phyloP scores from a whole-genome alignment of 2,888 invertebrate species.

The Drosophila paramelanica region DNA sequence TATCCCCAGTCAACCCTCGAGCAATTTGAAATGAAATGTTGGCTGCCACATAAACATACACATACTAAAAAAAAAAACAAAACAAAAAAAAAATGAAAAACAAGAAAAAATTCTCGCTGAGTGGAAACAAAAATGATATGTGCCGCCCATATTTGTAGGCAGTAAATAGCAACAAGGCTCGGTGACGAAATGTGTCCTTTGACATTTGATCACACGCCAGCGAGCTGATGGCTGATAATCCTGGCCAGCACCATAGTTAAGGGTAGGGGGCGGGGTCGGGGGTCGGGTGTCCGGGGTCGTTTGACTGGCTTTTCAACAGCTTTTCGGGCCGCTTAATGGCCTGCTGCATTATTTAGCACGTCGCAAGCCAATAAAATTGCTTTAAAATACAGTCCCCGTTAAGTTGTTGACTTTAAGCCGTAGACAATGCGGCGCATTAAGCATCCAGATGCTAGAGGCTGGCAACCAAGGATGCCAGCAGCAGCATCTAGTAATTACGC shows the following conservation, averaged over 20 bases:
- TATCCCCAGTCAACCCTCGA: slow-evolving; percentile 27
- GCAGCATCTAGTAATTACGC: slow-evolving; percentile 53
- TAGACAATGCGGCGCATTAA: slow-evolving; percentile 65
- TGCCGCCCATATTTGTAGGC: slow-evolving; percentile 62
- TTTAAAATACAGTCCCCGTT: slow-evolving; percentile 65
- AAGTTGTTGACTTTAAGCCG: slow-evolving; percentile 67
- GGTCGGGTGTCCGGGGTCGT: slow-evolving; percentile 18
- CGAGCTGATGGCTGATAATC: slow-evolving; percentile 41
- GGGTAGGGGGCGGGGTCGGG: neutral
- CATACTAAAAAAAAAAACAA: slow-evolving; percentile 20
- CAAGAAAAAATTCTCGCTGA: neutral
- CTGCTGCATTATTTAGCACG: slow-evolving; percentile 72
- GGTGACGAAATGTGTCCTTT: slow-evolving; percentile 79
- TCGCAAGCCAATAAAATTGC: slow-evolving; percentile 65
- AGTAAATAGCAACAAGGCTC: slow-evolving; percentile 73
- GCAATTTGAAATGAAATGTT: slow-evolving; percentile 80
- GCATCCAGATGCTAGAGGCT: slow-evolving; percentile 20
- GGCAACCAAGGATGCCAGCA: slow-evolving; percentile 23
- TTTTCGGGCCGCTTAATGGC: slow-evolving; percentile 61
- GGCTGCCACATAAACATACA: slow-evolving; percentile 62
- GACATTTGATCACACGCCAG: slow-evolving; percentile 69
- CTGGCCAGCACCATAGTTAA: slow-evolving; percentile 13
- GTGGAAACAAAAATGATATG: slow-evolving; percentile 52
- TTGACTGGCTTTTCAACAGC: slow-evolving; percentile 59
- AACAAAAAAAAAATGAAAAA: slow-evolving; percentile 27